Base-by-base conservation (phyloP, 2,113 vertebrate species). In the Antechinus flavipes region DNA sequence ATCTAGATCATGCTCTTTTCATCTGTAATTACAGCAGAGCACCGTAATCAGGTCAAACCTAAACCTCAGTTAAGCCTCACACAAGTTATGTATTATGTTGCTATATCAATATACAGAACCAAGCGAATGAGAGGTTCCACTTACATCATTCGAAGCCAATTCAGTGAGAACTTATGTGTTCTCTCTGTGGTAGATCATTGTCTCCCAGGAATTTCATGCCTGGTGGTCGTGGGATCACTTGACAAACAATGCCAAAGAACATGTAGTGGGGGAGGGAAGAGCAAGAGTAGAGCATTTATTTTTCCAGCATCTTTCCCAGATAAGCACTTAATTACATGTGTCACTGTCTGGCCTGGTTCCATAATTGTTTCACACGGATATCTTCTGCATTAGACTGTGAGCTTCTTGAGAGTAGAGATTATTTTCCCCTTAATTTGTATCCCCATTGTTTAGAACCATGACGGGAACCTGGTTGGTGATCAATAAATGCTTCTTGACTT, bases 191-290 rank as follows among this genome's bases (percentile, higher is more conserved):
- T 92, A 94, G 94, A 90, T 92, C 47, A 35, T 91, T 97, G 95
- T 91, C 95, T 94, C 25, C 94, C 96, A 96, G 94, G 96, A 95
- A 94, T 92, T 97, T 93, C 93, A 90, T 91, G 84, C 93, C 95
- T 97, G 96, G 94, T 89, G 95, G 97, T 91, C 53, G 30, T 94
- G 53, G 61, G 84, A 76, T 92, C 91, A 97, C 93, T 92, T 91
- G 84, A 97, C 91, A 94, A 94, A 95, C 61, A 92, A 94, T 89
- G 96, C 93, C 58, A 49, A 97, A 4, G 68, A 16, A 84, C 7
- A 42, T 84, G 35, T 42, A 84, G 35, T 22, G 35, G 35, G 35
- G 35, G 16, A n/a, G 35, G 14, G 61, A 68, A 76, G 16, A 93
- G 91, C 84, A 96, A 0, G 91, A 96, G 94, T 95, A 93, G 95